Evolutionary conservation across 1,140 invertebrate species (phyloP).

Genomic region (Hyles vespertilio): DNA sequence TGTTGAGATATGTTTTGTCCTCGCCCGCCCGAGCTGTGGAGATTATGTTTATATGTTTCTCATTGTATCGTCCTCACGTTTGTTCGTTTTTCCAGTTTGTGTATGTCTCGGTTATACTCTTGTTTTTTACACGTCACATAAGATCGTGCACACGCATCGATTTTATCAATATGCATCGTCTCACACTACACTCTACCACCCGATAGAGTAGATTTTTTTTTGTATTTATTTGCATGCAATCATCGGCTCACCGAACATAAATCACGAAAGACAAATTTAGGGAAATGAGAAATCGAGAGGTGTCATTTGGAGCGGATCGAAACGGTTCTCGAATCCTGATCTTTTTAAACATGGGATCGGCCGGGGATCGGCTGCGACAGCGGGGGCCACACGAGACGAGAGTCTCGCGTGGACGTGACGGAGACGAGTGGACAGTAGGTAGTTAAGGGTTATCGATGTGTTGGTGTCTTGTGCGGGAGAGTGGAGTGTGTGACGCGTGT

Average conservation of each 20-base stretch:
- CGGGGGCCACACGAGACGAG: no score
- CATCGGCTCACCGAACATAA: no score
- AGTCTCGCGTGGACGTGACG: no score
- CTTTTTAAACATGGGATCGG: no score
- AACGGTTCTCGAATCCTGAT: no score
- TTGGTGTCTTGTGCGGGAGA: slow-evolving; percentile 6
- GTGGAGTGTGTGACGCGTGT: slow-evolving; percentile 32
- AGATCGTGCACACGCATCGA: not conserved
- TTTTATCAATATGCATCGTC: not conserved
- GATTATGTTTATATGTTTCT: slow-evolving; percentile 27
- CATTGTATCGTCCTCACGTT: slow-evolving; percentile 14
- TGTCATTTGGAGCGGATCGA: no score
- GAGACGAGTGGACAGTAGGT: no score
- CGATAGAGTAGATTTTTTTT: slow-evolving; percentile 4
- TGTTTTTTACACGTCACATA: not conserved
- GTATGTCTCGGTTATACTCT: not conserved
- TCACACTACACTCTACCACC: slow-evolving; percentile 6
- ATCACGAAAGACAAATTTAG: no score
- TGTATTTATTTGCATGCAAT: slow-evolving; percentile 4
- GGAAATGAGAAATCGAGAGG: no score
- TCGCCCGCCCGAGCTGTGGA: slow-evolving; percentile 26
- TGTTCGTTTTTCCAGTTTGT: slow-evolving; percentile 23
- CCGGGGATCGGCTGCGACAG: no score
- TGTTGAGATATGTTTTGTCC: slow-evolving; percentile 25
- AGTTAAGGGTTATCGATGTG: no score